These are phyloP conservation scores for Drosophila pegasa DNA, from an alignment of 2,888 invertebrate genomes.

Conservation along the genomic window DNA sequence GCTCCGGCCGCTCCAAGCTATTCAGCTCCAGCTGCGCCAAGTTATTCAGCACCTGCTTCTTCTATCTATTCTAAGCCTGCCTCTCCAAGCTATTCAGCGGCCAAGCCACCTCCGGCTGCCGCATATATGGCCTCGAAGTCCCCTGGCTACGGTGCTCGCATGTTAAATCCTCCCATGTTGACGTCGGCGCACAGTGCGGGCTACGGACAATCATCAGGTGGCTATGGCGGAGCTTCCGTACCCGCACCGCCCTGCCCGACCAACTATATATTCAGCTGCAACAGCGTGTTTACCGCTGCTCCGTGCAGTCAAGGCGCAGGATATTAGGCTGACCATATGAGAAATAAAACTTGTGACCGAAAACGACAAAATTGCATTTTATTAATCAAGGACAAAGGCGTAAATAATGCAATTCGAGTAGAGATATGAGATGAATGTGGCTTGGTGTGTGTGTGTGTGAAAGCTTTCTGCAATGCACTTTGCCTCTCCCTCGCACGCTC, in stretches of 20 bases:
- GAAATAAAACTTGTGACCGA: constrained; percentile 30
- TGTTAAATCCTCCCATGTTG: constrained; percentile 43
- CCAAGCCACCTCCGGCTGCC: constrained; percentile 12
- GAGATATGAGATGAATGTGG: neutral
- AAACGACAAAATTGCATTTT: neutral
- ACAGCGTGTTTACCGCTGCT: constrained; percentile 48
- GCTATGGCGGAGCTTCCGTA: constrained; percentile 43
- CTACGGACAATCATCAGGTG: constrained; percentile 35
- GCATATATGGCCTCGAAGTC: constrained; percentile 31
- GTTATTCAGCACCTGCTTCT: neutral
- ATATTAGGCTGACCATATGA: constrained; percentile 36
- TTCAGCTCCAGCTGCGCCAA: constrained; percentile 14
- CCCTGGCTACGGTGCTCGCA: constrained; percentile 55
- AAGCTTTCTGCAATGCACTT: neutral
- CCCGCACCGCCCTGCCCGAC: constrained; percentile 59
- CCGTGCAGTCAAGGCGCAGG: constrained; percentile 52
- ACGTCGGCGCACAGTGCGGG: constrained; percentile 34
- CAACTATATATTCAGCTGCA: constrained; percentile 63
- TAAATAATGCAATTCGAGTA: neutral
- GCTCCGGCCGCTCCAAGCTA: constrained; percentile 37
- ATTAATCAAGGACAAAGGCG: neutral
- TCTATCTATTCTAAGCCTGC: constrained; percentile 15
- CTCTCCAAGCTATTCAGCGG: constrained; percentile 18
- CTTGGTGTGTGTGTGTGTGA: no score
- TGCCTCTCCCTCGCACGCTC: neutral